Base-by-base conservation (phyloP, 2,888 invertebrate species). In the Corbicula japonica region DNA sequence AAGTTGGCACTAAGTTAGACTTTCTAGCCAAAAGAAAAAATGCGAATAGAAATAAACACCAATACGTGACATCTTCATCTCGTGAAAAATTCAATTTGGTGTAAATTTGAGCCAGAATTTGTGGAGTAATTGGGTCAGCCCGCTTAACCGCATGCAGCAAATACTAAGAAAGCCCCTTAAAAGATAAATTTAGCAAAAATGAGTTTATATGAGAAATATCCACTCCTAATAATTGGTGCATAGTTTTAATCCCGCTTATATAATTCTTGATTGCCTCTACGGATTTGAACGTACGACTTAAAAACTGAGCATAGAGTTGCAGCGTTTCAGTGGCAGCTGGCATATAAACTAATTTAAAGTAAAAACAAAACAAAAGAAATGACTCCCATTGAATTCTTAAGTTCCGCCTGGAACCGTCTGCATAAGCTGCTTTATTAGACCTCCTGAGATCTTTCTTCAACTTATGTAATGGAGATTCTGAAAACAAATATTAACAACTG, bases 21-120 rank as follows among this genome's bases (percentile, higher is more conserved):
- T 63, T 48, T 32, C 63, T 48, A 18, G 63, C 41, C 63, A 63
- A 46, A 1, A 48, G 30, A 30, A 63, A 63, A 46, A 63, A 48
- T 28, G 48, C 63, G 32, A 41, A 30, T 2, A 61, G 41, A 61
- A 61, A 1, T 12, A 61, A 41, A 63, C 48, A 63, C 32, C 34
- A 48, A 48, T 21, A 34, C 41, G 18, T 15, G 12, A 41, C 18
- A 41, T 15, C 41, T 12, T 41, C 41, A 12, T 10, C 12, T 15
- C 18, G 12, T 41, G 41, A 41, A 12, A 41, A 10, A 10, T 41
- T 41, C 10, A 41, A 12, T 15, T 12, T 15, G 18, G 10, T 15
- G 18, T 12, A 41, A 10, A 41, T 12, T 41, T 41, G 10, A 12
- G 18, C 10, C 10, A 41, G 41, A 41, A 41, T 41, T 41, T 41